phyloP scores from a whole-genome alignment of 2,113 vertebrate genomes.

The Noctilio leporinus region DNA sequence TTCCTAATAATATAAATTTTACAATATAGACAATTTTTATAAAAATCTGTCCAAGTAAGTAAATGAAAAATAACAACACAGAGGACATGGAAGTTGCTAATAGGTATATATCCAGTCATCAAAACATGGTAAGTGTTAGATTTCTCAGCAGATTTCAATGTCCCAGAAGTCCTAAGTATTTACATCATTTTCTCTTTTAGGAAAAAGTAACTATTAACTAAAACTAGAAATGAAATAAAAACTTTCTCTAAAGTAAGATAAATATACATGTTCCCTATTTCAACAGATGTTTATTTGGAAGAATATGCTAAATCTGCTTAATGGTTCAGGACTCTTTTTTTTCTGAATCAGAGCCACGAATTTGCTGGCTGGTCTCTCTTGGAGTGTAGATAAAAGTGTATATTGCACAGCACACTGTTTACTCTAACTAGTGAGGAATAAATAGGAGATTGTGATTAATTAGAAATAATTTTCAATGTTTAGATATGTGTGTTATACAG shows the following conservation, averaged over 20 bases:
- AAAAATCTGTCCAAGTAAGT: not conserved
- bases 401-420: not conserved
- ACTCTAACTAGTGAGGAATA: not conserved
- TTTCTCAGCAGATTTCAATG: not conserved
- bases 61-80: not conserved
- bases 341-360: not conserved
- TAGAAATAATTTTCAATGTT: not conserved
- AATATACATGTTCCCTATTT: constrained; percentile 1
- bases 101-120: not conserved
- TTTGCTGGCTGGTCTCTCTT: not conserved
- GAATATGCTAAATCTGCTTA: not conserved
- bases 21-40: not conserved
- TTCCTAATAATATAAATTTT: not conserved
- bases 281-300: not conserved
- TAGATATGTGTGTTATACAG: not conserved
- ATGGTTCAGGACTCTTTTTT: not conserved
- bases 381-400: not conserved
- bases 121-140: not conserved
- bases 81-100: not conserved
- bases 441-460: not conserved
- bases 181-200: not conserved
- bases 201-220: not conserved
- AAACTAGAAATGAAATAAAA: constrained; percentile 17
- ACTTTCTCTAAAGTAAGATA: not conserved
- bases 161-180: not conserved